These are phyloP conservation scores for Hemiprocne comata DNA, from an alignment of 2,113 vertebrate genomes.

Conservation along the genomic window DNA sequence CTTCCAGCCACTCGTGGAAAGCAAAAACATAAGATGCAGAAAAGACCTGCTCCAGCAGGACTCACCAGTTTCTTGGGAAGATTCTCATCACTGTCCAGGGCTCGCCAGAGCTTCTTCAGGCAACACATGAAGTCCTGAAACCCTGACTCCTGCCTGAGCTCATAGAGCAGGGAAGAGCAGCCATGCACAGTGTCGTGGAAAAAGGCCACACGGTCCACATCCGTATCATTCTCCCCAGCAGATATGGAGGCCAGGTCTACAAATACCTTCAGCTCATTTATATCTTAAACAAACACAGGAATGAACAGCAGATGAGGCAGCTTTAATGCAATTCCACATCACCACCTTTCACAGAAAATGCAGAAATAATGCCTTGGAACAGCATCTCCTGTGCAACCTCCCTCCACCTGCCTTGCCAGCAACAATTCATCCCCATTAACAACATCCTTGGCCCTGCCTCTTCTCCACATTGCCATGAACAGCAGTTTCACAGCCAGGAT, in stretches of 20 bases:
- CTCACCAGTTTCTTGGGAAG: conserved; percentile 90
- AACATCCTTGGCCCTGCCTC: not conserved
- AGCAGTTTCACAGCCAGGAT: not conserved
- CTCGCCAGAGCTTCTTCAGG: conserved; percentile 89
- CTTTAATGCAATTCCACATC: not conserved
- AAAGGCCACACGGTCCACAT: conserved; percentile 92
- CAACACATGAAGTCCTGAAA: conserved; percentile 79
- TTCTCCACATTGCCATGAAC: rapidly evolving
- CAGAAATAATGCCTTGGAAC: not conserved
- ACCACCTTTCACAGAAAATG: not conserved
- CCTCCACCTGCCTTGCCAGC: not conserved
- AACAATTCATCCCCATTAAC: rapidly evolving
- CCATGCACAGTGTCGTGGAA: conserved; percentile 93
- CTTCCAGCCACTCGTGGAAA: not conserved
- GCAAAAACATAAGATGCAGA: not conserved
- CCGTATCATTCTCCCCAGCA: conserved; percentile 95
- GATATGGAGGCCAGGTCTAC: conserved; percentile 97
- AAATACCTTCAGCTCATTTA: conserved; percentile 94
- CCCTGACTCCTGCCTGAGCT: conserved; percentile 75
- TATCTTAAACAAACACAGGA: conserved; percentile 70
- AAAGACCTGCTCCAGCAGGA: not conserved
- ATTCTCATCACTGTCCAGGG: conserved; percentile 86
- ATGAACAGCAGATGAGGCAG: not conserved
- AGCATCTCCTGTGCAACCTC: not conserved
- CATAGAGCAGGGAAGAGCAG: conserved; percentile 88